Base-by-base conservation (phyloP, 2,888 invertebrate genomes). In the Gymnocheta viridis region DNA sequence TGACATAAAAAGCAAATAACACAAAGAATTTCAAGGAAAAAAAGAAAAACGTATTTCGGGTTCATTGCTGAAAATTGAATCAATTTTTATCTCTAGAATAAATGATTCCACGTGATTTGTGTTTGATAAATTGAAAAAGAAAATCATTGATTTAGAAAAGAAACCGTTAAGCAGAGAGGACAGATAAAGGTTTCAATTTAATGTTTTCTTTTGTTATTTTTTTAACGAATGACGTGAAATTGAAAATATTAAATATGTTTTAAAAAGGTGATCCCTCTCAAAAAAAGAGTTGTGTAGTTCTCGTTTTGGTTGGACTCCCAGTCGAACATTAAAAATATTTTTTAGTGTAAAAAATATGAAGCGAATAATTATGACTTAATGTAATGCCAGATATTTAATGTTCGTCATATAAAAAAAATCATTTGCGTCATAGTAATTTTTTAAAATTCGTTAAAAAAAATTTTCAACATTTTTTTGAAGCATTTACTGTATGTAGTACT, bases 71-170 rank as follows among this genome's bases (percentile, higher is more conserved):
- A 27, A 38, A 27, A 77, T 84, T 77, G 83, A 77, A 62, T 77
- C n/a, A n/a, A 79, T 60, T 72, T 67, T 41, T 41, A 19, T 62
- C 51, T 60, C 17, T 49, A 51, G 5, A 35, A 67, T 67, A 78
- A 83, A 80, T 60, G 80, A 60, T 77, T 80, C 60, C 54, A 77
- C 51, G 58, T 84, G 76, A 84, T 80, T 77, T 80, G 54, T 19
- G 17, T 67, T 67, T 81, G 81, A 74, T 81, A 67, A 69, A 81
- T 74, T 58, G 66, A 58, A 80, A 69, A 49, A 49, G 32, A 69
- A 81, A 81, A 35, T 69, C 67, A 74, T 17, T 74, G 74, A 49
- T 54, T 74, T 54, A 74, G 56, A 32, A 56, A 56, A 17, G 24
- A n/a, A 51, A 32, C 29, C 38, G 6, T 51, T 67, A 22, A 58